phyloP scores from a whole-genome alignment of 2,888 invertebrate species.

The Rhagonycha fulva region DNA sequence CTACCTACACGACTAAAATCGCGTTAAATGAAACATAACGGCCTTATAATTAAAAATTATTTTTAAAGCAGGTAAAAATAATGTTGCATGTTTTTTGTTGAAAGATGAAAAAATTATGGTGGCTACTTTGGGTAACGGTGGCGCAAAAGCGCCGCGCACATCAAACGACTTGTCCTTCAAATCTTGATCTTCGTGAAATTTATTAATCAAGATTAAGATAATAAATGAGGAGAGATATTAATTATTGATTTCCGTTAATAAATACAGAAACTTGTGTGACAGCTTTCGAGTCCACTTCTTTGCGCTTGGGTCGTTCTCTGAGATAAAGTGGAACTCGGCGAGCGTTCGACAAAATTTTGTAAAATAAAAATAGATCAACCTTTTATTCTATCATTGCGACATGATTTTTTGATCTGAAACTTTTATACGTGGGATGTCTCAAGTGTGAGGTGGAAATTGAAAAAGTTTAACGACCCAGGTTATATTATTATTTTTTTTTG shows the following conservation, averaged over 20 bases:
- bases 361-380: background rate
- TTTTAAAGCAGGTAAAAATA: background rate
- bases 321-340: background rate
- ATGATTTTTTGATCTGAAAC: background rate
- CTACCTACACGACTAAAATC: conserved; percentile 4
- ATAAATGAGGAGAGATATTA: background rate
- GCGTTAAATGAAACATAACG: conserved; percentile 4
- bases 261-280: background rate
- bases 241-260: background rate
- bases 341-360: background rate
- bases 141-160: background rate
- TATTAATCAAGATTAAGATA: background rate
- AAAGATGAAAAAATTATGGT: background rate
- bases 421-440: background rate
- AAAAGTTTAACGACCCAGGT: background rate
- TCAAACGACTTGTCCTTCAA: background rate
- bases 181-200: background rate
- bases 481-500: background rate
- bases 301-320: background rate
- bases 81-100: background rate
- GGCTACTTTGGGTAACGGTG: background rate
- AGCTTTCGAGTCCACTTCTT: background rate
- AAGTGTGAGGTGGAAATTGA: background rate
- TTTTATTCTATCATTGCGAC: background rate
- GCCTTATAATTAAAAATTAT: background rate